A percentile compares a stretch with the other conserved stretches of the same genome.
phyloP scores from a whole-genome alignment of 2,888 invertebrate species.

The Selenia dentaria region DNA sequence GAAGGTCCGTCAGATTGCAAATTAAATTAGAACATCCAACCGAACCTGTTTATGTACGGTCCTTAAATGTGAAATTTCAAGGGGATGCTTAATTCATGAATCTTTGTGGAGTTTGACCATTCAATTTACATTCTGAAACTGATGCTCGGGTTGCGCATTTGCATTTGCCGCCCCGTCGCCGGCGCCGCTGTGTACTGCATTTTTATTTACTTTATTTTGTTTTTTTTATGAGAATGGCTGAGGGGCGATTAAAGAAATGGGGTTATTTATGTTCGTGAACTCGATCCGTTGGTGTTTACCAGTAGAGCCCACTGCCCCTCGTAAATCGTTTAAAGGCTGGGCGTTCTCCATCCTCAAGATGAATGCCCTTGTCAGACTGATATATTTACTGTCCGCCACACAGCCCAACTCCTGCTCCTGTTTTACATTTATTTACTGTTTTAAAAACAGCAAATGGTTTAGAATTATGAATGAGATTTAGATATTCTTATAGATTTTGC shows the following conservation, averaged over 20 bases:
- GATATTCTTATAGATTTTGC: slow-evolving; percentile 7
- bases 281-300: slow-evolving; percentile 61
- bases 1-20: slow-evolving; percentile 68
- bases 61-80: slow-evolving; percentile 73
- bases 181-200: slow-evolving; percentile 57
- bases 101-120: slow-evolving; percentile 71
- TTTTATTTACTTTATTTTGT: slow-evolving; percentile 52
- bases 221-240: slow-evolving; percentile 37
- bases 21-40: slow-evolving; percentile 70
- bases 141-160: slow-evolving; percentile 63
- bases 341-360: slow-evolving; percentile 78
- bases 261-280: slow-evolving; percentile 59
- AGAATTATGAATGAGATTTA: slow-evolving; percentile 22
- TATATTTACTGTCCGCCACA: slow-evolving; percentile 77
- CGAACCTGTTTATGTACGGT: slow-evolving; percentile 61
- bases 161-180: slow-evolving; percentile 54
- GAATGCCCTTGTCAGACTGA: slow-evolving; percentile 77
- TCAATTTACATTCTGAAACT: slow-evolving; percentile 76
- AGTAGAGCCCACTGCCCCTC: slow-evolving; percentile 66
- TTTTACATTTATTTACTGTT: slow-evolving; percentile 64
- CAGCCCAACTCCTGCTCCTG: slow-evolving; percentile 53
- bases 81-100: slow-evolving; percentile 77
- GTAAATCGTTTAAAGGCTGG: slow-evolving; percentile 82
- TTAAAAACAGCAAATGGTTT: slow-evolving; percentile 42
- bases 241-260: slow-evolving; percentile 46